phyloP scores from a whole-genome alignment of 2,113 vertebrate species.

The Salvelinus alpinus region DNA sequence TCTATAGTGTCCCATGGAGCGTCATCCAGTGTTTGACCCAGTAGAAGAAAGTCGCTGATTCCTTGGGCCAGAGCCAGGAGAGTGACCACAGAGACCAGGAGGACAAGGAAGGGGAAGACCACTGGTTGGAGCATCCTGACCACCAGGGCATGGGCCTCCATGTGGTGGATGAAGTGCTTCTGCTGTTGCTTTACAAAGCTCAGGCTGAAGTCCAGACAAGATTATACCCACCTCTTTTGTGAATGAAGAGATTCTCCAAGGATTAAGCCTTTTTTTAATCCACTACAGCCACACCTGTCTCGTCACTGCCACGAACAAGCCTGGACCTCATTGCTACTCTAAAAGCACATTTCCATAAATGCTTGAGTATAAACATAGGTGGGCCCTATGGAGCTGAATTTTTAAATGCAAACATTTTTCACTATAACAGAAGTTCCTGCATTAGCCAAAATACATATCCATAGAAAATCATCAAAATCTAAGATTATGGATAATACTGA shows the following conservation, averaged over 20 bases:
- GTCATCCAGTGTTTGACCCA: constrained; percentile 86
- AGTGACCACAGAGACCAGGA: constrained; percentile 91
- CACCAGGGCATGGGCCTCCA: constrained; percentile 96
- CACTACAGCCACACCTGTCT: constrained; percentile 91
- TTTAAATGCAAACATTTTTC: too few species aligned
- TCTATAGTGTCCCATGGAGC: constrained; percentile 90
- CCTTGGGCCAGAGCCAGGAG: constrained; percentile 86
- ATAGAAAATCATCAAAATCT: too few species aligned
- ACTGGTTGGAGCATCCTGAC: constrained; percentile 79
- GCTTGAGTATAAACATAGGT: constrained; percentile 2
- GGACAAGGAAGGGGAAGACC: constrained; percentile 90
- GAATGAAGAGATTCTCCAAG: constrained; percentile 88
- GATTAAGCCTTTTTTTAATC: constrained; percentile 80
- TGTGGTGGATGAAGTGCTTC: constrained; percentile 92
- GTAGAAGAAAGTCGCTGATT: constrained; percentile 88
- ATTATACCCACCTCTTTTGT: constrained; percentile 86
- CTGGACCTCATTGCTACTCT: constrained; percentile 31
- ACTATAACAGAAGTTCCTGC: too few species aligned
- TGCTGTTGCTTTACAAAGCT: constrained; percentile 74
- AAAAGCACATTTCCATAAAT: neutral
- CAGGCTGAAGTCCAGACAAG: constrained; percentile 85
- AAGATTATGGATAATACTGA: too few species aligned
- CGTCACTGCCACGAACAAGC: constrained; percentile 89
- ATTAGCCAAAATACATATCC: too few species aligned
- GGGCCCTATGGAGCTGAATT: too few species aligned